A percentile compares a stretch with the other conserved stretches of the same genome.
phyloP scores from a whole-genome alignment of 1,140 invertebrate species.

The Scaptomyza hsui region DNA sequence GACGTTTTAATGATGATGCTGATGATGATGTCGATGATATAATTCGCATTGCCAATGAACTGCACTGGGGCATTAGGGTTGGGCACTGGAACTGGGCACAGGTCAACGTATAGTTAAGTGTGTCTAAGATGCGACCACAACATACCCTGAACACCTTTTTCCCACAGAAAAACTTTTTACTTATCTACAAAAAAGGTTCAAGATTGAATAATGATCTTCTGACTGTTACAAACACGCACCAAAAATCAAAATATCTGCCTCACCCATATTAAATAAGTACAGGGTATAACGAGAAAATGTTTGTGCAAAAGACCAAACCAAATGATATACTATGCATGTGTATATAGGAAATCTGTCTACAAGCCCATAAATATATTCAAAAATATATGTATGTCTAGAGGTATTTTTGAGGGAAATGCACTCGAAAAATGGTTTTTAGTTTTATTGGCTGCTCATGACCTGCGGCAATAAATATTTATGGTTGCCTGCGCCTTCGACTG shows the following conservation, averaged over 20 bases:
- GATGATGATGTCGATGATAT: slow-evolving; percentile 18
- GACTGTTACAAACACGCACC: neutral
- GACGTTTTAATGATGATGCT: slow-evolving; percentile 12
- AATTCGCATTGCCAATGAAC: slow-evolving; percentile 15
- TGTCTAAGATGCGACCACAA: too few species aligned
- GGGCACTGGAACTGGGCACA: slow-evolving; percentile 11
- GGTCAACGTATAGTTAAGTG: slow-evolving; percentile 10
- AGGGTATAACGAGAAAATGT: neutral
- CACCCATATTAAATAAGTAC: neutral
- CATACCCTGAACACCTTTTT: neutral
- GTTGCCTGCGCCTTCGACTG: slow-evolving; percentile 10
- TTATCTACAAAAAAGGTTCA: too few species aligned
- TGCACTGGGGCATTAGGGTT: slow-evolving; percentile 24
- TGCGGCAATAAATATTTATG: slow-evolving; percentile 72
- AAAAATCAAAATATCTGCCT: neutral
- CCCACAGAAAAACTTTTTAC: too few species aligned
- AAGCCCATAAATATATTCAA: slow-evolving; percentile 2
- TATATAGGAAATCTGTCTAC: slow-evolving; percentile 34
- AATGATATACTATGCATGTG: slow-evolving; percentile 26
- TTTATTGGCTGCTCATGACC: slow-evolving; percentile 77
- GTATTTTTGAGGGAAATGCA: slow-evolving; percentile 45
- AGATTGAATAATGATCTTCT: too few species aligned
- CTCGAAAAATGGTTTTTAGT: slow-evolving; percentile 45
- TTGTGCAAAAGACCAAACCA: slow-evolving; percentile 6
- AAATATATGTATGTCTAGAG: slow-evolving; percentile 17